A percentile compares a stretch with the other conserved stretches of the same genome.
Evolutionary conservation across 2,888 invertebrate genomes (phyloP).

Genomic region (Platypus cylindrus): DNA sequence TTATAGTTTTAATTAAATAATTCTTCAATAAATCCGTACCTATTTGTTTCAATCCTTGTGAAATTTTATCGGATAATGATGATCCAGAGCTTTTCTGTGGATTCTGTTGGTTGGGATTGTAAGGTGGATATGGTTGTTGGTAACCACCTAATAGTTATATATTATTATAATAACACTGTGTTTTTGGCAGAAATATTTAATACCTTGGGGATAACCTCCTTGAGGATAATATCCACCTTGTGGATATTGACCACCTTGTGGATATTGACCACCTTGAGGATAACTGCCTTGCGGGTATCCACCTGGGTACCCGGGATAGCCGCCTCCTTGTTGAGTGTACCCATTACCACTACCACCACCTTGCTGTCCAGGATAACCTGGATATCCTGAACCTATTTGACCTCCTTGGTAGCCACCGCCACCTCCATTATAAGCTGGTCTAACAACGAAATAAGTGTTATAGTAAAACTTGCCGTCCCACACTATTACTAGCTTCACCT

Average conservation of each 20-base stretch:
- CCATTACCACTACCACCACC: conserved; percentile 18
- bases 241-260: conserved; percentile 20
- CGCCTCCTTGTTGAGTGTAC: conserved; percentile 20
- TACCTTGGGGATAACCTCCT: conserved; percentile 9
- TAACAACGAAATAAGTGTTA: background rate
- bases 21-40: conserved; percentile 33
- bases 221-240: conserved; percentile 20
- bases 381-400: conserved; percentile 30
- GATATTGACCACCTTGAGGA: conserved; percentile 21
- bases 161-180: too few relatives aligned
- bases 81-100: conserved; percentile 21
- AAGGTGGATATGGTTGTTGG: conserved; percentile 21
- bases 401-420: conserved; percentile 25
- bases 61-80: conserved; percentile 28
- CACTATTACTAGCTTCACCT: conserved; percentile 5
- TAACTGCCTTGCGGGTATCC: conserved; percentile 20
- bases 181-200: too few relatives aligned
- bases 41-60: conserved; percentile 29
- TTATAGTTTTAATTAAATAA: conserved; percentile 24
- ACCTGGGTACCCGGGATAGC: conserved; percentile 17
- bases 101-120: conserved; percentile 16
- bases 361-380: conserved; percentile 20
- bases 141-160: conserved; percentile 16
- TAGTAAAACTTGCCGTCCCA: background rate
- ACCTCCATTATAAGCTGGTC: conserved; percentile 5